Conservation (phyloP, 92 coral and sea anemone species). For the Parazoanthus atlanticus region DNA sequence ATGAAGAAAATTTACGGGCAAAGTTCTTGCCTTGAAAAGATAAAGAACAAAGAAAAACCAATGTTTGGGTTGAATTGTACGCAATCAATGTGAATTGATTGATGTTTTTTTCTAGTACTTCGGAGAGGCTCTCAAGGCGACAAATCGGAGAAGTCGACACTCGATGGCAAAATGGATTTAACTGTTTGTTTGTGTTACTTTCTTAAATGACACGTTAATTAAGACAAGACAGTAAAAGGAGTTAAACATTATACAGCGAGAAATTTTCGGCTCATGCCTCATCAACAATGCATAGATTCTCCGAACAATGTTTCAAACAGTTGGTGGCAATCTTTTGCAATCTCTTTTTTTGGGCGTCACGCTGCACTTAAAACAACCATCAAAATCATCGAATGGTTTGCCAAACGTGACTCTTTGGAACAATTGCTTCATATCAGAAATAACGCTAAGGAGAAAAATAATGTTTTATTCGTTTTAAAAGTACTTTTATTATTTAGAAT, state of each 20-base stretch:
- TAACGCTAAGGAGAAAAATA: background rate
- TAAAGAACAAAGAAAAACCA: background rate
- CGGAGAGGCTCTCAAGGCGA: background rate
- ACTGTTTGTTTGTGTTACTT: background rate
- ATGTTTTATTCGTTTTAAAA: background rate
- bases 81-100: background rate
- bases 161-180: background rate
- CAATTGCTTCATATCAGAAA: background rate
- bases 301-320: background rate
- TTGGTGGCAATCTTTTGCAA: background rate
- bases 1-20: background rate
- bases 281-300: background rate
- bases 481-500: conserved; percentile 2
- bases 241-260: background rate
- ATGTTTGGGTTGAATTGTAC: background rate
- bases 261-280: background rate
- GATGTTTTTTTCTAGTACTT: background rate
- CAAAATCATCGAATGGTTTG: background rate
- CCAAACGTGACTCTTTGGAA: background rate
- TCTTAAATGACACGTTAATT: background rate
- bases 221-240: background rate
- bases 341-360: background rate
- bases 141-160: background rate
- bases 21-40: background rate
- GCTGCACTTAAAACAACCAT: background rate